Base-by-base conservation (phyloP, 2,113 vertebrate genomes). In the Nibea albiflora region DNA sequence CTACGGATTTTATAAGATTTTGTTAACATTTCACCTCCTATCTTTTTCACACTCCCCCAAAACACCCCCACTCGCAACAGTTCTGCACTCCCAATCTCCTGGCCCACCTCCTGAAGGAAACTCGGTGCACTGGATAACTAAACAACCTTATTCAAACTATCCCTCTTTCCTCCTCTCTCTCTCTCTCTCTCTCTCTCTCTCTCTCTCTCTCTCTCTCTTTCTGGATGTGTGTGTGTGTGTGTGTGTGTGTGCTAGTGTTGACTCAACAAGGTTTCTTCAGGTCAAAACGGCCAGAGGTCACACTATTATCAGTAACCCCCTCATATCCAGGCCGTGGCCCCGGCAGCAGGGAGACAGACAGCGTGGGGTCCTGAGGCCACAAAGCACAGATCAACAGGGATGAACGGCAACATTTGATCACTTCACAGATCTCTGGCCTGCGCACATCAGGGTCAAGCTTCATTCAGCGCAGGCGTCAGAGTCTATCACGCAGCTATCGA, bases 21-120 rank as follows among this genome's bases (percentile, higher is more conserved):
- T 94, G 92, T 95, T 94, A 94, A 92, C 93, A 93, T 94, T 95
- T 94, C 93, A 91, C 91, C 93, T 94, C 87, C 90, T 92, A 92
- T 94, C 93, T 94, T 90, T 83, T 85, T 89, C 77, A 88, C 77
- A 78, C 81, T 82, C 78, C 64, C 68, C 39, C 73, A 54, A 77
- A 84, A 81, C 90, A 86, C 75, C 83, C 70, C 79, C 53, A 26
- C 82, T 83, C 46, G 69, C 79, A 73, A 47, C 85, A 84, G 85
- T 62, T 58, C 79, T 73, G 74, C 89, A 73, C 82, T 84, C 72
- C 76, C 83, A 78, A 79, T 88, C 87, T 90, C 58, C 73, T 77
- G 67, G 77, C 78, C 72, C 78, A 80, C 76, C 88, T 86, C 88
- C 77, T 69, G 66, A 61, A 83, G 67, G 85, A 56, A 91, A 92